Percentiles rank a stretch among this genome's conserved stretches.
phyloP scores from a whole-genome alignment of 1,140 invertebrate species.

The Ladona fulva region DNA sequence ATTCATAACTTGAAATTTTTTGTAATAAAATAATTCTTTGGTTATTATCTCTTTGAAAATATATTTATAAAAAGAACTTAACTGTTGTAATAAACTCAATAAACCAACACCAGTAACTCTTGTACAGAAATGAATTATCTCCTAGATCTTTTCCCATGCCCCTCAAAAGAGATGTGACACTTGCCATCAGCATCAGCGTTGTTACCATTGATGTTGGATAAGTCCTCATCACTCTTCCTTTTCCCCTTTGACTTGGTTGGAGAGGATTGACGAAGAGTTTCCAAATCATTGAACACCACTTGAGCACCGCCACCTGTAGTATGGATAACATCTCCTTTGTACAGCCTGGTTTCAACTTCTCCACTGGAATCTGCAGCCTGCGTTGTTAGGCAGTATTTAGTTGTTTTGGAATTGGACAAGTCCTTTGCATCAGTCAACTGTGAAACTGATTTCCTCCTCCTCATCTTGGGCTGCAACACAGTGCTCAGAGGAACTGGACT shows the following conservation, averaged over 20 bases:
- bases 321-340: constrained; percentile 88
- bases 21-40: no score
- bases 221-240: neutral
- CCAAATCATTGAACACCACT: constrained; percentile 92
- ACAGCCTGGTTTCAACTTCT: constrained; percentile 84
- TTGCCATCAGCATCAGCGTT: constrained; percentile 9
- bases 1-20: no score
- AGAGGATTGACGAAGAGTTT: constrained; percentile 77
- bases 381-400: constrained; percentile 84
- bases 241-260: constrained; percentile 40
- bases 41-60: no score
- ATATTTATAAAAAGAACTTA: no score
- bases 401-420: constrained; percentile 60
- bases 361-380: constrained; percentile 86
- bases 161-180: constrained; percentile 24
- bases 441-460: constrained; percentile 71
- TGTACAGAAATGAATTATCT: neutral
- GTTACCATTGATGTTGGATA: neutral
- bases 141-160: constrained; percentile 21
- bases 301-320: constrained; percentile 89
- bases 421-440: constrained; percentile 63
- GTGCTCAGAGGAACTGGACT: constrained; percentile 63
- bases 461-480: constrained; percentile 72
- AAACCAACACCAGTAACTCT: no score
- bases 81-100: no score